phyloP scores from a whole-genome alignment of 1,140 invertebrate species.

The Idris sp. region DNA sequence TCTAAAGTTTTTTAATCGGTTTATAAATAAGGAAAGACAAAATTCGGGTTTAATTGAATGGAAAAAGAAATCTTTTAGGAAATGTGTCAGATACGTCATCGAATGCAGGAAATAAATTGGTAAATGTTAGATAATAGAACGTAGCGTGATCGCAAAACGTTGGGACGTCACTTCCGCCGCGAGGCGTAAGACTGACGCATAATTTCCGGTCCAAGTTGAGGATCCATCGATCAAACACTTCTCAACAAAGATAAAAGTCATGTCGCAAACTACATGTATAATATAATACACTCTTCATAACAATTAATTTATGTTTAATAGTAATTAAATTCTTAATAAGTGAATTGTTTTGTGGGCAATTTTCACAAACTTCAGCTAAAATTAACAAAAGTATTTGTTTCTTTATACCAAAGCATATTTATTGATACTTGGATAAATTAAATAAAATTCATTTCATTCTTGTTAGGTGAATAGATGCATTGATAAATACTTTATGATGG shows the following conservation, averaged over 20 bases:
- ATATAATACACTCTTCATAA: constrained; percentile 27
- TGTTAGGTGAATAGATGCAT: constrained; percentile 4
- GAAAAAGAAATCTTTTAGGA: no score
- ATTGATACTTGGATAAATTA: no score
- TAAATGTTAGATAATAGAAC: constrained; percentile 73
- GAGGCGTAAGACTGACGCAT: constrained; percentile 77
- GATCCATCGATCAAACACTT: constrained; percentile 78
- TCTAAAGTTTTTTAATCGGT: no score
- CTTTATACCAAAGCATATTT: no score
- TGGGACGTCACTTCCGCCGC: constrained; percentile 72
- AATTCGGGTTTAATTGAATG: no score
- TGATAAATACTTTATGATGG: constrained; percentile 12
- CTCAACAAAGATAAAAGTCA: constrained; percentile 65
- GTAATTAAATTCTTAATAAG: not conserved
- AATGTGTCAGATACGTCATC: no score
- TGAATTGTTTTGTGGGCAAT: no score
- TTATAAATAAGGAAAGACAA: no score
- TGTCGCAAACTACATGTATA: constrained; percentile 58
- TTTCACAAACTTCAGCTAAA: no score
- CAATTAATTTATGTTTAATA: constrained; percentile 13
- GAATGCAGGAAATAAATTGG: constrained; percentile 63
- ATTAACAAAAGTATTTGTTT: no score
- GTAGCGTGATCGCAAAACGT: constrained; percentile 72
- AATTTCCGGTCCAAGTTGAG: constrained; percentile 75
- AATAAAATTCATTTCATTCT: no score